Base-by-base conservation (phyloP, 1,140 invertebrate species). In the Eubasilissa regina region DNA sequence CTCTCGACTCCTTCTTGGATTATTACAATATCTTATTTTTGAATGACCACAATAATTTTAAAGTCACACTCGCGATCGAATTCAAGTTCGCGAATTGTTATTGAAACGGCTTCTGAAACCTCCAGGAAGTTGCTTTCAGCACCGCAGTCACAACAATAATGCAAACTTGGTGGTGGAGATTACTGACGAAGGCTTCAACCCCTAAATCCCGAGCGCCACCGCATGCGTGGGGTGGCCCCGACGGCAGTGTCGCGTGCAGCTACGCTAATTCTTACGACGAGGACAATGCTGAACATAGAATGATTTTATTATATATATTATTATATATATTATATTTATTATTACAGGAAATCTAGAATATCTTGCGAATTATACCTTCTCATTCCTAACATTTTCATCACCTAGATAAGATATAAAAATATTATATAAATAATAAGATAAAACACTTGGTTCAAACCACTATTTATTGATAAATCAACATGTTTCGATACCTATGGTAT, bases 51-150 rank as follows among this genome's bases (percentile, higher is more conserved):
- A n/a, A 15, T 4, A 47, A 13, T 15, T 25, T 53, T 21, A 0
- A 70, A 25, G 17, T 15, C 25, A 47, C 66, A 70, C 45, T 19
- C 66, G 66, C 45, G n/a, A 53, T 0, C 4, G 15, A 3, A 47
- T 51, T 70, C 66, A 51, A 25, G 66, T 70, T 70, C 66, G 10
- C 64, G 64, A 19, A 68, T 68, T 68, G 64, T 51, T 70, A 51
- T 70, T 51, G 66, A 48, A 51, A 51, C 10, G 17, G 51, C 17
- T 70, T 17, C 66, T 25, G 60, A 64, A 64, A 48, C 45, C 64
- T 19, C 19, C 15, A 10, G 66, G 44, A 48, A 70, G 66, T 70
- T 70, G 45, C 45, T 70, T 70, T 51, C 66, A 48, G 66, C 17
- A 8, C 45, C 45, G 66, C 45, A 48, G 66, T 21, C 66, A 70